Percentiles rank a stretch among this genome's conserved stretches.
These are phyloP conservation scores for Drosophila maculinotata DNA, from an alignment of 2,888 invertebrate species.

Conservation along the genomic window DNA sequence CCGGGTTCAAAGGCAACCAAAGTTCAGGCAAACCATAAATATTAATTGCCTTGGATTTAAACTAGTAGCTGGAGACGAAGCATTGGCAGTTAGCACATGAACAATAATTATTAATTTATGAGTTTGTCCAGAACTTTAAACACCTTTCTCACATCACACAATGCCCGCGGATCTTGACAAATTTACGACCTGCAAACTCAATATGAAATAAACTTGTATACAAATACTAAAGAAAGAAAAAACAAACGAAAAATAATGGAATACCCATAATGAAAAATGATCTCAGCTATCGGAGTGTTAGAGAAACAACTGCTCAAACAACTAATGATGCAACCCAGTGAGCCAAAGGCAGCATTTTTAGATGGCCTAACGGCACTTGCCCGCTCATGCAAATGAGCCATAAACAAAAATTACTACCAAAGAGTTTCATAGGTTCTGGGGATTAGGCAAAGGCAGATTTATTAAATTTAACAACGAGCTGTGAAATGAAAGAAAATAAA, in stretches of 20 bases:
- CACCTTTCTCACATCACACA: conserved; percentile 27
- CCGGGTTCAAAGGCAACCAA: conserved; percentile 37
- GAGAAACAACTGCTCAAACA: conserved; percentile 32
- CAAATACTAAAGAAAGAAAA: conserved; percentile 34
- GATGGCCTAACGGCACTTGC: conserved; percentile 64
- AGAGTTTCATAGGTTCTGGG: conserved; percentile 17
- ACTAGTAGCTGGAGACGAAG: conserved; percentile 4
- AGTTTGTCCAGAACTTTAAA: conserved; percentile 33
- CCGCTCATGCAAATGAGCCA: conserved; percentile 73
- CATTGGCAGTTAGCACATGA: conserved; percentile 56
- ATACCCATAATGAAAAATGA: conserved; percentile 47
- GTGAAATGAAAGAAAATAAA: conserved; percentile 54
- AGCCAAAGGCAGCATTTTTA: conserved; percentile 14
- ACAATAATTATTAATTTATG: conserved; percentile 77
- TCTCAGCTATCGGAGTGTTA: conserved; percentile 20
- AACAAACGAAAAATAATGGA: conserved; percentile 19
- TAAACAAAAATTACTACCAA: conserved; percentile 48
- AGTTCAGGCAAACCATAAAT: conserved; percentile 26
- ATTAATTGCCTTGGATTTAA: conserved; percentile 42
- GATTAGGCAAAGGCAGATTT: conserved; percentile 49
- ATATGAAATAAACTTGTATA: conserved; percentile 65
- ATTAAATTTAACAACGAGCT: conserved; percentile 68
- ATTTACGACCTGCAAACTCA: conserved; percentile 72
- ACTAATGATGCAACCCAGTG: conserved; percentile 51
- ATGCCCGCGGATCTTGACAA: conserved; percentile 51